Evolutionary conservation across 2,797 vertebrate genomes (phyloP), one percentile per base, ranked within the genome.

Genomic region (Sebastes ruberrimus): DNA sequence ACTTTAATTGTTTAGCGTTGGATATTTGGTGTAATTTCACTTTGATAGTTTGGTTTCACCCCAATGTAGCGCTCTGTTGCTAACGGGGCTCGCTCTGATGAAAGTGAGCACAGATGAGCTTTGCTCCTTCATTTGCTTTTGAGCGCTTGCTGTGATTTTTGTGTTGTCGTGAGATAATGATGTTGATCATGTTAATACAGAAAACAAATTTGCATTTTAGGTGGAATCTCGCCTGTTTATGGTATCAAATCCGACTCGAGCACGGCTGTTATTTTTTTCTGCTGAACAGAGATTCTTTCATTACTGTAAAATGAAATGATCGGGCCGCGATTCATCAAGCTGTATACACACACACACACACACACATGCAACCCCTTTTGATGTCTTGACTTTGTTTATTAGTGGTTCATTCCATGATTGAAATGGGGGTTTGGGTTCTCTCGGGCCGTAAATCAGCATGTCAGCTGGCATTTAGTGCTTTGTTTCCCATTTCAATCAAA

Each of bases 401-500:
- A 94, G 94, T 38, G 88, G 88, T 94, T 96, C 95, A 95, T 95
- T 95, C 91, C 90, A 68, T 96, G 95, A 96, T 96, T 96, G 95
- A 95, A 96, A 91, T 93, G 93, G 93, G 92, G 90, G 88, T 92
- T 93, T 89, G 90, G 88, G 90, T 93, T 94, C 92, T 94, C 83
- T 83, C 76, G 20, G 89, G 90, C 86, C 59, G 86, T 96, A 95
- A 95, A 96, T 95, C 95, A 94, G 82, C 78, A 14, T 94, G 94
- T 95, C 94, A 94, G 91, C 89, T 92, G 93, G 94, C 93, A 92
- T 93, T 95, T 95, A 95, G 93, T 95, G 93, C 93, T 96, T 95
- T 95, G 95, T 95, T 95, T 95, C 94, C 93, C 91, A 95, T 96
- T 96, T 95, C 95, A 96, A 95, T 96, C 93, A 95, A 95, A 95